A percentile compares a stretch with the other conserved stretches of the same genome.
Conservation (phyloP, 1,140 invertebrate species). For the Bombus confusus region DNA sequence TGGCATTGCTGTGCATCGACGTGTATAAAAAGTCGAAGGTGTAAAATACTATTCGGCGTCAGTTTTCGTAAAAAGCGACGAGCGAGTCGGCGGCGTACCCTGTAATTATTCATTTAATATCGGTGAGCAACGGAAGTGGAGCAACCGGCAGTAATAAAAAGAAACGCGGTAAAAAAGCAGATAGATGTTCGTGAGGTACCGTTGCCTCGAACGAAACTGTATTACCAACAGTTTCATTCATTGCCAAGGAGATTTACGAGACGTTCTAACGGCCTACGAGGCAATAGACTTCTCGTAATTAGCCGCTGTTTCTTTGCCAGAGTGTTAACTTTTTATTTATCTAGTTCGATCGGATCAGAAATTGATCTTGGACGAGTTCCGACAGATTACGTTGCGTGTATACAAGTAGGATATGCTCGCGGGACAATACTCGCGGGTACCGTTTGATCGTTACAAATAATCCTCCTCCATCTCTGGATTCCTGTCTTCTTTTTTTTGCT, state of each 20-base stretch:
- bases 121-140: conserved; percentile 9
- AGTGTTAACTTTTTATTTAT: too few species aligned
- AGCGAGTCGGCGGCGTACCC: neutral
- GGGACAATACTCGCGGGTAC: conserved; percentile 29
- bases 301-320: too few species aligned
- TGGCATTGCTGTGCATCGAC: too few species aligned
- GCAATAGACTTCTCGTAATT: too few species aligned
- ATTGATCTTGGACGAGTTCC: neutral
- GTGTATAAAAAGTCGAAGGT: neutral
- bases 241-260: conserved; percentile 38
- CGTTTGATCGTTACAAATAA: conserved; percentile 50
- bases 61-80: neutral
- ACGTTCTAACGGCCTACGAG: neutral
- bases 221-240: conserved; percentile 50
- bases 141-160: neutral
- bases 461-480: neutral
- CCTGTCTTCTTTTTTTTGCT: neutral
- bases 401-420: too few species aligned
- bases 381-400: too few species aligned
- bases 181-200: conserved; percentile 47
- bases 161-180: conserved; percentile 36
- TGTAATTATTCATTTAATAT: conserved; percentile 40
- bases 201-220: conserved; percentile 55
- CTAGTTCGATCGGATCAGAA: too few species aligned
- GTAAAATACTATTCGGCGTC: neutral